Percentiles rank a stretch among this genome's conserved stretches.
These are phyloP conservation scores for Lutjanus argentimaculatus DNA, from an alignment of 2,797 vertebrate species.

Conservation along the genomic window DNA sequence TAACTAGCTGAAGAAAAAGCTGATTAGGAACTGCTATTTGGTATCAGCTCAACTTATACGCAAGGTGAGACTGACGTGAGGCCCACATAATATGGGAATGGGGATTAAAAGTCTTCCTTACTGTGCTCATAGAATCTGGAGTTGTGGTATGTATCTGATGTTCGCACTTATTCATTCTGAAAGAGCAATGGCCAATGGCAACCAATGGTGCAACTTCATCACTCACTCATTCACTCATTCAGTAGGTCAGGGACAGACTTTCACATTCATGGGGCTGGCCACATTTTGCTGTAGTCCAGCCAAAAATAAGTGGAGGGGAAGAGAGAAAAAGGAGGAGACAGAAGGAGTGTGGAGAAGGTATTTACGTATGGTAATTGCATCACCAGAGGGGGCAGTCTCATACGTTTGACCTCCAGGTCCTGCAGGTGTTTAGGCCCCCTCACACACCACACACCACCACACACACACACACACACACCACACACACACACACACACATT, in stretches of 20 bases:
- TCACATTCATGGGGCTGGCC: background rate
- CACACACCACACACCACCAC: too few relatives aligned
- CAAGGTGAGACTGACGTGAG: background rate
- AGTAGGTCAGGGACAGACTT: background rate
- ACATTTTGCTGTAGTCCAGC: background rate
- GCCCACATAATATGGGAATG: background rate
- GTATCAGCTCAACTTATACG: background rate
- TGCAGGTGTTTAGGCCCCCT: slow-evolving; percentile 81
- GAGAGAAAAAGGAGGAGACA: background rate
- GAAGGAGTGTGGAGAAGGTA: slow-evolving; percentile 45
- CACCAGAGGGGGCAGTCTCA: slow-evolving; percentile 78
- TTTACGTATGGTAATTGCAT: slow-evolving; percentile 74
- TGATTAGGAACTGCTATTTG: background rate
- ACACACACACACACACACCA: slow-evolving; percentile 37
- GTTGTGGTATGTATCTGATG: background rate
- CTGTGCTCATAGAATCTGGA: background rate
- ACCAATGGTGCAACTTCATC: background rate
- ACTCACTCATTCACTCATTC: background rate
- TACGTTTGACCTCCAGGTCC: slow-evolving; percentile 80
- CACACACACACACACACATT: slow-evolving; percentile 32
- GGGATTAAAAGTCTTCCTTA: background rate
- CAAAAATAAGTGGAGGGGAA: background rate
- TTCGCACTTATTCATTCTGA: background rate
- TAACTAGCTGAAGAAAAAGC: background rate
- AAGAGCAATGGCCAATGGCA: background rate